These are phyloP conservation scores for Pantala flavescens DNA, from an alignment of 1,140 invertebrate species.

Conservation along the genomic window DNA sequence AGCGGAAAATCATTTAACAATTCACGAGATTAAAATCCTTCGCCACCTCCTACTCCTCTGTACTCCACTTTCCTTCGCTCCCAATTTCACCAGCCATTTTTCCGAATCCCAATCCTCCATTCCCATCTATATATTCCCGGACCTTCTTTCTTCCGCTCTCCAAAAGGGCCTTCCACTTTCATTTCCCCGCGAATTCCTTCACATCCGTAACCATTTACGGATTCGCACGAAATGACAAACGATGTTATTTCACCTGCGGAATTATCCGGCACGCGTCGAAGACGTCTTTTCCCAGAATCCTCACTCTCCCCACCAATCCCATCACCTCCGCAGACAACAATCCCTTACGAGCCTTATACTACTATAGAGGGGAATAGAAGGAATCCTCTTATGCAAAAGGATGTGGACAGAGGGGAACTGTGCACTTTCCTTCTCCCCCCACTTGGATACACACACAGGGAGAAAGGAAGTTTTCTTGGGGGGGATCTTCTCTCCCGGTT, in stretches of 20 bases:
- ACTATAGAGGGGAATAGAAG: background rate
- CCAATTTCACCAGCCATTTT: background rate
- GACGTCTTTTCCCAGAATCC: background rate
- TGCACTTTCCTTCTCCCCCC: background rate
- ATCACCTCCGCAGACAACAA: background rate
- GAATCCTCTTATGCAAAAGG: constrained; percentile 3
- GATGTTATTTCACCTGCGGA: background rate
- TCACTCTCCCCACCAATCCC: background rate
- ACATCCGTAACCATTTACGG: background rate
- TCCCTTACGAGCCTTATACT: background rate
- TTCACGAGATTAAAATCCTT: background rate
- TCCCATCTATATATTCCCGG: background rate
- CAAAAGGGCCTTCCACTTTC: background rate
- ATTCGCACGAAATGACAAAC: background rate
- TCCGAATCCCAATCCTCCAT: background rate
- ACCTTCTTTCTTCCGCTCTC: too few species aligned
- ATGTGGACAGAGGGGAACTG: background rate
- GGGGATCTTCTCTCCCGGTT: too few species aligned
- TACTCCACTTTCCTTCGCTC: background rate
- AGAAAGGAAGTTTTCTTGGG: too few species aligned
- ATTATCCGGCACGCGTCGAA: background rate
- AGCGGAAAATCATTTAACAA: background rate
- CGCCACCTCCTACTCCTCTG: background rate
- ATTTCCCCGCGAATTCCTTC: background rate
- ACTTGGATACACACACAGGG: background rate